Base-by-base conservation (phyloP, 2,797 vertebrate genomes). In the Valencia hispanica region DNA sequence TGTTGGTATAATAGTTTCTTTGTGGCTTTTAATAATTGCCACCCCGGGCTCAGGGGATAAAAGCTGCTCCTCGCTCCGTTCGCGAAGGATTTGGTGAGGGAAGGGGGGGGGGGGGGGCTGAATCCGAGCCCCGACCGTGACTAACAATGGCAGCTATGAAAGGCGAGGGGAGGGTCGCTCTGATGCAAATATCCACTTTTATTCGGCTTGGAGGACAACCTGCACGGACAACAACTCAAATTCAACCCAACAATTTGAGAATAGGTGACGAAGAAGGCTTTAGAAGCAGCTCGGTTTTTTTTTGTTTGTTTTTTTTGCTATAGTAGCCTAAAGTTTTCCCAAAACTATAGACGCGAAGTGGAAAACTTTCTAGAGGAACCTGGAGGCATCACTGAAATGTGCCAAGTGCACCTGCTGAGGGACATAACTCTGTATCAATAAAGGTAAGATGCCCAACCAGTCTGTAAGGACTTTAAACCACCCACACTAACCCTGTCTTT, bases 161-260 rank as follows among this genome's bases (percentile, higher is more conserved):
- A 94, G 88, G 94, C 86, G 92, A 95, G 94, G 94, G 95, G 95
- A 94, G 95, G 95, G 93, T 88, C 89, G 86, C 71, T 69, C 90
- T 87, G 93, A 95, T 96, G 94, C 95, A 94, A 96, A 96, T 95
- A 88, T 89, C 89, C 90, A 93, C 93, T 94, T 61, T 88, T 93
- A 72, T 72, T 59, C 91, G 92, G 87, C 88, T 83, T 88, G 87
- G 72, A 72, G 84, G 87, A 92, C 91, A 91, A 89, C 84, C 90
- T 89, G 92, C 89, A 72, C 81, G 87, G 91, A 89, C 92, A 93
- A 78, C 84, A 69, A 82, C 79, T n/a, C 82, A 79, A 78, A 86
- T 82, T 91, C 79, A 88, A 88, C 75, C 61, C 45, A 25, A 43
- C n/a, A 41, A 69, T 84, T 70, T 72, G 79, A 75, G 80, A 73